Evolutionary conservation across 2,888 invertebrate genomes (phyloP).

Genomic region (Caenorhabditis wallacei): DNA sequence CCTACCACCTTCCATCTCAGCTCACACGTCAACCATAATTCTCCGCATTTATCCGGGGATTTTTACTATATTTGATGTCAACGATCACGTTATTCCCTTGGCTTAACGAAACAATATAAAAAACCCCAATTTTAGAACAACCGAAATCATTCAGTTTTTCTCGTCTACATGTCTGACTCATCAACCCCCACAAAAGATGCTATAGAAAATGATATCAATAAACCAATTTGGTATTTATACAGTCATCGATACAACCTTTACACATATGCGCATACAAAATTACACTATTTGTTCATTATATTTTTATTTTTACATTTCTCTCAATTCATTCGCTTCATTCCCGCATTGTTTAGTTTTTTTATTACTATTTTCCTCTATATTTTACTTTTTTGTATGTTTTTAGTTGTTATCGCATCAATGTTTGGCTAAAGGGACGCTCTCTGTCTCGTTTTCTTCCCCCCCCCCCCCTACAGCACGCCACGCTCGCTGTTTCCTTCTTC

Average conservation of each 20-base stretch:
- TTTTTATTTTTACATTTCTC: slow-evolving; percentile 4
- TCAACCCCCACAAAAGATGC: slow-evolving; percentile 7
- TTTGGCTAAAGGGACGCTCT: slow-evolving; percentile 31
- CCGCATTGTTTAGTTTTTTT: not conserved
- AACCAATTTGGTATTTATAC: slow-evolving; percentile 26
- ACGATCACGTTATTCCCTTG: no score
- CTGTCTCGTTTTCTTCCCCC: not conserved
- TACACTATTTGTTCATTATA: slow-evolving; percentile 37
- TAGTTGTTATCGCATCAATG: slow-evolving; percentile 34
- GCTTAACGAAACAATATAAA: no score
- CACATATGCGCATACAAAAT: slow-evolving; percentile 20
- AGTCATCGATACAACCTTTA: slow-evolving; percentile 31
- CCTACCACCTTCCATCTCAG: no score
- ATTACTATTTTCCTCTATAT: not conserved
- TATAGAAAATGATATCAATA: slow-evolving; percentile 1
- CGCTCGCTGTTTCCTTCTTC: not conserved
- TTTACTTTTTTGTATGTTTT: slow-evolving; percentile 25
- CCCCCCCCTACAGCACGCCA: not conserved
- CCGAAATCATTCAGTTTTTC: not conserved
- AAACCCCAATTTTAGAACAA: no score
- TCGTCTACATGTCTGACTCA: slow-evolving; percentile 17
- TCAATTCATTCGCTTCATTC: not conserved
- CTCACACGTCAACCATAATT: no score
- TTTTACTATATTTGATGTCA: no score
- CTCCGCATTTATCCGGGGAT: no score